A percentile compares a stretch with the other conserved stretches of the same genome.
Conservation (phyloP, 2,113 vertebrate species). For the Terrapene triunguis region DNA sequence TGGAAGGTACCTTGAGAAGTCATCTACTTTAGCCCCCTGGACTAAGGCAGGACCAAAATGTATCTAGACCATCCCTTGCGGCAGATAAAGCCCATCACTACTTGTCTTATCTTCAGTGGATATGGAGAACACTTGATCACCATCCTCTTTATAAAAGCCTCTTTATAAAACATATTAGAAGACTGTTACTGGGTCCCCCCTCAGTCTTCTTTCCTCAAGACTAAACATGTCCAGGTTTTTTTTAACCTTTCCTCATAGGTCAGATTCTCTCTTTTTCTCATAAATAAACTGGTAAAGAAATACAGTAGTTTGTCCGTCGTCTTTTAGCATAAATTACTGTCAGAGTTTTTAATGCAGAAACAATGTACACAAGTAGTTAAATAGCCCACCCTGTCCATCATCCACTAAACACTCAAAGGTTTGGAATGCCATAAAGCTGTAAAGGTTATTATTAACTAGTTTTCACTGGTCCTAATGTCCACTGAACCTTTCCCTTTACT, state of each 20-base stretch:
- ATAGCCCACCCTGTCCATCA: neutral
- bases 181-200: neutral
- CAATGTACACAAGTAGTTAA: neutral
- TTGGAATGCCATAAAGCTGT: neutral
- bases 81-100: neutral
- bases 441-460: neutral
- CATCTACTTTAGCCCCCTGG: neutral
- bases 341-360: neutral
- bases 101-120: neutral
- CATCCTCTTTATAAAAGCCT: neutral
- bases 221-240: neutral
- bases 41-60: neutral
- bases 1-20: neutral
- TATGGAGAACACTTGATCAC: neutral
- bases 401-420: neutral
- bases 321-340: neutral
- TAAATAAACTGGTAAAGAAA: neutral
- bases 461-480: accelerated
- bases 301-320: neutral
- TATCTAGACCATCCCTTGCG: neutral
- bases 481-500: neutral
- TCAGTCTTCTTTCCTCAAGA: neutral
- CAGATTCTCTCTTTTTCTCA: neutral
- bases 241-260: neutral
- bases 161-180: neutral